phyloP scores from a whole-genome alignment of 2,888 invertebrate species.

The Nephrotoma flavescens region DNA sequence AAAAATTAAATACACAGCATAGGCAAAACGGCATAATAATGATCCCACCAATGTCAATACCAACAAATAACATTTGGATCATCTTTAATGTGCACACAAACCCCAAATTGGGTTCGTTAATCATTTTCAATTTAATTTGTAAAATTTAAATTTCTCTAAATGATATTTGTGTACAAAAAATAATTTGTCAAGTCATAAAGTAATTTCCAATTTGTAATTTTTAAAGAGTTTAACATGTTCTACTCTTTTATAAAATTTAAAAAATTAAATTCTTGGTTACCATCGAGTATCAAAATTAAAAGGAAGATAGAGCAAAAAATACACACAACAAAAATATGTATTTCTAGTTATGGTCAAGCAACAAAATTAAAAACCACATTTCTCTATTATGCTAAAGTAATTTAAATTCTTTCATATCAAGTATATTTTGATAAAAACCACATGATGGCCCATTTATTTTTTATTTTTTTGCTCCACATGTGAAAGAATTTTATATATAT shows the following conservation, averaged over 20 bases:
- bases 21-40: too few species aligned
- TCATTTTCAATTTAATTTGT: too few species aligned
- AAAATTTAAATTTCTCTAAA: background rate
- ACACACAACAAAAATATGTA: background rate
- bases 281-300: background rate
- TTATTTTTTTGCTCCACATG: background rate
- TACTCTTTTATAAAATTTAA: background rate
- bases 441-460: background rate
- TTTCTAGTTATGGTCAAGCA: background rate
- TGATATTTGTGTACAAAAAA: background rate
- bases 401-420: background rate
- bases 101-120: too few species aligned
- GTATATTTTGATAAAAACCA: background rate
- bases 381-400: background rate
- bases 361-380: background rate
- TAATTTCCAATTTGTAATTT: background rate
- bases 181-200: background rate
- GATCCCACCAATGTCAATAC: too few species aligned
- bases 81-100: too few species aligned
- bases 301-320: too few species aligned
- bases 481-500: background rate
- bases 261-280: background rate
- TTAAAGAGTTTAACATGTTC: background rate
- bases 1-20: too few species aligned
- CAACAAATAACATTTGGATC: too few species aligned